Evolutionary conservation across 2,888 invertebrate genomes (phyloP).

Genomic region (Nasonovia ribisnigri): DNA sequence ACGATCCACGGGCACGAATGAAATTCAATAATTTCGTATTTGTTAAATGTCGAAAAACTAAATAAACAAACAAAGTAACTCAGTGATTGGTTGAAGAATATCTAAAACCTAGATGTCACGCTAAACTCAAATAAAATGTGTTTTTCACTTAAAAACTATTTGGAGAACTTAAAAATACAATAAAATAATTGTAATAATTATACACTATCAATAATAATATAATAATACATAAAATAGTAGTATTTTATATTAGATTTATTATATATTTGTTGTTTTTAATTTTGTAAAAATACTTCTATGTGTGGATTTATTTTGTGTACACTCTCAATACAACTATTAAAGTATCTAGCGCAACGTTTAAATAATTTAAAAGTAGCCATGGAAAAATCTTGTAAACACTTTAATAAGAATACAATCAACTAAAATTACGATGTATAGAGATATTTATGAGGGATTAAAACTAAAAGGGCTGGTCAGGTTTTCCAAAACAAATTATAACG

Average conservation of each 20-base stretch:
- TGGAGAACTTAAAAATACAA: background rate
- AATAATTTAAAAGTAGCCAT: background rate
- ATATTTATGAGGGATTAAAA: conserved; percentile 41
- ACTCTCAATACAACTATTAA: background rate
- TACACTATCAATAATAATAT: background rate
- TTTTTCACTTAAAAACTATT: background rate
- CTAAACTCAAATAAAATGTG: conserved; percentile 22
- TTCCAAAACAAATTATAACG: conserved; percentile 56
- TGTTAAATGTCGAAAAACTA: background rate
- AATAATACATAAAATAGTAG: background rate
- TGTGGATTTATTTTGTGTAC: background rate
- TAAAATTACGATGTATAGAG: background rate
- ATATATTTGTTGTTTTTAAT: background rate
- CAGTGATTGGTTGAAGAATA: background rate
- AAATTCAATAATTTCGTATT: background rate
- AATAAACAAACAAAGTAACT: background rate
- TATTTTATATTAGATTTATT: background rate
- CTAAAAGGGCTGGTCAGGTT: conserved; percentile 6
- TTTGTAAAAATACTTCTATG: background rate
- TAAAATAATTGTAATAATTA: background rate
- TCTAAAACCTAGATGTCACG: background rate
- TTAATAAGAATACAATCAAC: background rate
- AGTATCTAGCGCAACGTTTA: background rate
- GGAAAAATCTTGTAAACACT: background rate
- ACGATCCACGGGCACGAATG: background rate